Evolutionary conservation across 2,888 invertebrate species (phyloP), one percentile per base, ranked within the genome.

Genomic region (Heliconius erato): DNA sequence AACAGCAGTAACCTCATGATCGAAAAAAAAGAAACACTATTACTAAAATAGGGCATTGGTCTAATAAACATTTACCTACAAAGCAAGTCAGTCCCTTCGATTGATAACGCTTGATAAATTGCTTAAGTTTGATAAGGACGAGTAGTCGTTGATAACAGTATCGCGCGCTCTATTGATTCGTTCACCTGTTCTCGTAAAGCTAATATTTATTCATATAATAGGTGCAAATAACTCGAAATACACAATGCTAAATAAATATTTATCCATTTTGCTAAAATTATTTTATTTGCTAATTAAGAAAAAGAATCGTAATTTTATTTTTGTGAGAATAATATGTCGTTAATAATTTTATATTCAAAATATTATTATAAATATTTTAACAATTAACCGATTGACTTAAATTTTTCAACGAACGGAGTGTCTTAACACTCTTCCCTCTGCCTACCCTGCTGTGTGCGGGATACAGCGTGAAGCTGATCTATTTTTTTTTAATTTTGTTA

Each of bases 101-200:
- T 89, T 88, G 89, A 90, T 92, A 93, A 85, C 88, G 89, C 85
- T 89, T 89, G 93, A 94, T 94, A 94, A 94, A 89, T 89, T 88
- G 88, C 88, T 86, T 86, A 86, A 87, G 86, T 79, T 79, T 89
- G 94, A 95, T 95, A 94, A 93, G 86, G 87, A 85, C 86, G 87
- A 87, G 89, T 89, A 86, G 88, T 84, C 84, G 85, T 84, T 90
- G 94, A 94, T 94, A 94, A 90, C 86, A 86, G 84, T 89, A 88
- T 87, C 86, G 87, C 90, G 93, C 94, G 93, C 91, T 92, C 90
- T 94, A 93, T 94, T 91, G 93, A 94, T 93, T 92, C 92, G 88
- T 89, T 91, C 92, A 94, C 93, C 81, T 84, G 84, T 78, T 84
- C 72, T 80, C 71, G 16, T 84, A 76, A 83, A 78, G 81, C 78